Evolutionary conservation across 2,797 vertebrate genomes (phyloP).

Genomic region (Cynopterus sphinx): DNA sequence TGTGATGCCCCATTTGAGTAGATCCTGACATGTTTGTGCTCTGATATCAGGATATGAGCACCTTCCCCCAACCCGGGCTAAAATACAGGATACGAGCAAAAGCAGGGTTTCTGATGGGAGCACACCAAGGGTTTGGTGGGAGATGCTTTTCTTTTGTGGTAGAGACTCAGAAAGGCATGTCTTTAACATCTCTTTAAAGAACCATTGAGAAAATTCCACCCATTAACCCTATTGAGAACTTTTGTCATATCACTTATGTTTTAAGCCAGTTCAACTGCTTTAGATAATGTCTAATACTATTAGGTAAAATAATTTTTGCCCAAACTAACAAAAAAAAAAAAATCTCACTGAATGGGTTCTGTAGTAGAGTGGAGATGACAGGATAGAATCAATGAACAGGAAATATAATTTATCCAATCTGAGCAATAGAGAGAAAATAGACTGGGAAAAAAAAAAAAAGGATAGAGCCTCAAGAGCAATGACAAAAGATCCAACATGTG

Average conservation of each 20-base stretch:
- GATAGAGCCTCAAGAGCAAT: neutral
- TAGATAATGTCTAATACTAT: neutral
- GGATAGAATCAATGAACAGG: neutral
- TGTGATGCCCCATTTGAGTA: neutral
- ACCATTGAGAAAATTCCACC: neutral
- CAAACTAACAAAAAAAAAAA: neutral
- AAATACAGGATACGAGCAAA: neutral
- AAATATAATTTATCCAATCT: neutral
- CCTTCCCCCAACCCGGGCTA: neutral
- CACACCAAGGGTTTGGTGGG: too few species aligned
- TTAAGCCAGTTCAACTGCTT: neutral
- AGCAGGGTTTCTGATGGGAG: neutral
- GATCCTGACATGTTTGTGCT: neutral
- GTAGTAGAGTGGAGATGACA: neutral
- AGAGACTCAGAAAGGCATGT: neutral
- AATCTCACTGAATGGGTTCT: neutral
- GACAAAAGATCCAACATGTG: neutral
- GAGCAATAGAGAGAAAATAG: neutral
- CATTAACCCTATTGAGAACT: neutral
- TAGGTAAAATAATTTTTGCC: neutral
- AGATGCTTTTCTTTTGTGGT: neutral
- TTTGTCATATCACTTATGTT: neutral
- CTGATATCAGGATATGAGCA: neutral
- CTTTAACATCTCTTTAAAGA: neutral
- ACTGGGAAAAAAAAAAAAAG: neutral